phyloP scores from a whole-genome alignment of 1,140 invertebrate species.

The Yoshiicerus persimilis region DNA sequence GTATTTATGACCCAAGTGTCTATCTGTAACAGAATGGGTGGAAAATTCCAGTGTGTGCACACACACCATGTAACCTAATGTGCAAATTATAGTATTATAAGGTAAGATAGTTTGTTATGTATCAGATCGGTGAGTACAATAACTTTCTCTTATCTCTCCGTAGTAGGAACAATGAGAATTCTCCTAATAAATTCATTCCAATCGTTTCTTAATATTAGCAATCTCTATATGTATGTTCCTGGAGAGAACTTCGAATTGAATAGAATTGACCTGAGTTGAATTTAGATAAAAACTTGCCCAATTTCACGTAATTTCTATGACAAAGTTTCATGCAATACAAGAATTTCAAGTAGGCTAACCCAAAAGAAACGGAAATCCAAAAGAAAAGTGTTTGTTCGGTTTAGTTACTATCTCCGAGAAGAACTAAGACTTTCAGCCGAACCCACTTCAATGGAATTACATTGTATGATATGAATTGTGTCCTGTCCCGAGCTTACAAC shows the following conservation, averaged over 20 bases:
- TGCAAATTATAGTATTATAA: neutral
- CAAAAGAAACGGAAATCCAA: neutral
- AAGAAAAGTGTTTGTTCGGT: neutral
- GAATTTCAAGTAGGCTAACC: neutral
- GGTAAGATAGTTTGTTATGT: neutral
- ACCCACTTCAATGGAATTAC: neutral
- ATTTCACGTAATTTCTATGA: neutral
- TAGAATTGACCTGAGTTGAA: neutral
- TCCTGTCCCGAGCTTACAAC: neutral
- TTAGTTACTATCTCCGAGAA: neutral
- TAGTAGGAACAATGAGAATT: neutral
- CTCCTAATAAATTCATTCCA: neutral
- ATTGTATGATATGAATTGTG: neutral
- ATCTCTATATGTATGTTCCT: neutral
- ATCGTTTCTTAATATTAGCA: conserved; percentile 11
- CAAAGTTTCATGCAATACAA: neutral
- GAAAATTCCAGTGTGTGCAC: neutral
- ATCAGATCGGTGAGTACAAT: neutral
- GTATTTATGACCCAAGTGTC: neutral
- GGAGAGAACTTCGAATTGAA: neutral
- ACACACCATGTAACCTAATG: neutral
- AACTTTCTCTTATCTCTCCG: neutral
- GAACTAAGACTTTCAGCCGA: neutral
- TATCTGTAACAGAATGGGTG: neutral
- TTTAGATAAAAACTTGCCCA: conserved; percentile 2